Percentiles rank a stretch among this genome's conserved stretches.
phyloP scores from a whole-genome alignment of 1,140 invertebrate species.

The Drosophila simulans region DNA sequence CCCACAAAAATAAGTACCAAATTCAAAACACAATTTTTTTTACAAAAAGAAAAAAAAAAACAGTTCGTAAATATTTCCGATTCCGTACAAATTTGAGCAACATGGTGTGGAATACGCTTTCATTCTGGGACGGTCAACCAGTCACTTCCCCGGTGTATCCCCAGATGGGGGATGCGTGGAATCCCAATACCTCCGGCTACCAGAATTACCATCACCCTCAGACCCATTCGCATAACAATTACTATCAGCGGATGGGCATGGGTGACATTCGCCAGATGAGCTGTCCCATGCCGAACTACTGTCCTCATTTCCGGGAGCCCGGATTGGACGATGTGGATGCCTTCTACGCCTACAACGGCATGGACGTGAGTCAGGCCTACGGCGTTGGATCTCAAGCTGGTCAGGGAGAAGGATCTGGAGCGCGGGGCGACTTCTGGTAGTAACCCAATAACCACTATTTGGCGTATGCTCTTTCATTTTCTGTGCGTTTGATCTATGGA shows the following conservation, averaged over 20 bases:
- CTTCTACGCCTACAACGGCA: constrained; percentile 27
- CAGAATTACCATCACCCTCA: neutral
- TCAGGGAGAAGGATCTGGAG: neutral
- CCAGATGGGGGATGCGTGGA: constrained; percentile 30
- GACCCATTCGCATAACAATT: neutral
- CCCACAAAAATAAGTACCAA: neutral
- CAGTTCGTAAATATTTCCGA: neutral
- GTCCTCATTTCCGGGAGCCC: constrained; percentile 8
- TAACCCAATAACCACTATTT: too few relatives aligned
- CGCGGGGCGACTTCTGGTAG: neutral
- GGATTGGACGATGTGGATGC: constrained; percentile 18
- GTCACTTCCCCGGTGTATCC: constrained; percentile 39
- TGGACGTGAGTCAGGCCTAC: constrained; percentile 13
- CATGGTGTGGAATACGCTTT: constrained; percentile 11
- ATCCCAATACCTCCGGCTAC: constrained; percentile 1
- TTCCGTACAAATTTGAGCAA: neutral
- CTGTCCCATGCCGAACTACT: constrained; percentile 9
- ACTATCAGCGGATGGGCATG: constrained; percentile 12
- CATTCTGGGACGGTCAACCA: constrained; percentile 43
- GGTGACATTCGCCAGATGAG: constrained; percentile 9
- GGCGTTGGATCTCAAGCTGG: neutral
- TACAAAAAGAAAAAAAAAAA: neutral
- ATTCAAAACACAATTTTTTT: neutral
- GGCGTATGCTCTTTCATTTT: neutral
- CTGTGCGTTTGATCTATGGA: constrained; percentile 4